Evolutionary conservation across 2,888 invertebrate species (phyloP).

Genomic region (Tinea pellionella): DNA sequence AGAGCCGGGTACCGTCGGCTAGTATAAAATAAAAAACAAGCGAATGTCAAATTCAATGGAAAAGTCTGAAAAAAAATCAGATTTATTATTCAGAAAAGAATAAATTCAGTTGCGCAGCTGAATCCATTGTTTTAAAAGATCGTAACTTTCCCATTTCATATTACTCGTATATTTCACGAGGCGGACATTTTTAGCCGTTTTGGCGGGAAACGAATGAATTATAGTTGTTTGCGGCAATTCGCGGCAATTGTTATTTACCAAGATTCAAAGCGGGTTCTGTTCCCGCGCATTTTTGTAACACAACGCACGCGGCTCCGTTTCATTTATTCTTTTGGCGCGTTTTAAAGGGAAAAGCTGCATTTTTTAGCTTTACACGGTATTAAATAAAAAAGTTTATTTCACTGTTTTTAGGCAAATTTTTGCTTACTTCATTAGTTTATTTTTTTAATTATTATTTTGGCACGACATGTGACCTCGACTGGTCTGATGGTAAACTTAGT

Average conservation of each 20-base stretch:
- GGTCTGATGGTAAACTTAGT: too few relatives aligned
- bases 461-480: too few relatives aligned
- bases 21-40: too few relatives aligned
- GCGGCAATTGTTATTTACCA: constrained; percentile 24
- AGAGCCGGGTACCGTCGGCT: too few relatives aligned
- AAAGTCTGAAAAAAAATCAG: neutral
- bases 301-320: neutral
- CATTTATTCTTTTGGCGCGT: neutral
- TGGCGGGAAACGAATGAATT: constrained; percentile 69
- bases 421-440: too few relatives aligned
- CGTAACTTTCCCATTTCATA: constrained; percentile 64
- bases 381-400: too few relatives aligned
- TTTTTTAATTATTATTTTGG: too few relatives aligned
- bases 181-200: constrained; percentile 69
- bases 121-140: constrained; percentile 61
- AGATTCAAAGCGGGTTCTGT: neutral
- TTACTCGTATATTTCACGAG: constrained; percentile 63
- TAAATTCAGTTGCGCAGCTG: constrained; percentile 33
- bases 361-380: too few relatives aligned
- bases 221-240: constrained; percentile 58
- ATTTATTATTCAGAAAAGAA: constrained; percentile 43
- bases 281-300: neutral
- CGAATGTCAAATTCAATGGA: neutral
- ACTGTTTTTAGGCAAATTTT: too few relatives aligned
- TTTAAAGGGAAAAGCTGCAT: too few relatives aligned